Base-by-base conservation (phyloP, 2,113 vertebrate genomes). In the Ptilonorhynchus violaceus region DNA sequence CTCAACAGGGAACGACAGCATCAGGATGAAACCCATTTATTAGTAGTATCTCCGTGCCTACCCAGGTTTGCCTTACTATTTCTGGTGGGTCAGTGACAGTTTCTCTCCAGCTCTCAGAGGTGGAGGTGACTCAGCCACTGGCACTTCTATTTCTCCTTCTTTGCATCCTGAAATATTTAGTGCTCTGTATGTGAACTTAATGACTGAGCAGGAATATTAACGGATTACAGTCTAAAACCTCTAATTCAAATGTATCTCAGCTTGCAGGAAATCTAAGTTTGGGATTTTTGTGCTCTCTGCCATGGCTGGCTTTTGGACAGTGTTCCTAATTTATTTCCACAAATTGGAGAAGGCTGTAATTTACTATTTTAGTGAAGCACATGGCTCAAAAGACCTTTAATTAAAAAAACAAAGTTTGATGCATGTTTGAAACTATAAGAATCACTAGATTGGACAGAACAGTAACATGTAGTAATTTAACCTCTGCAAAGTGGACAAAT, bases 351-450 rank as follows among this genome's bases (percentile, higher is more conserved):
- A 83, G 88, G 82, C 47, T 92, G 79, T 85, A 75, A 92, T 96
- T 95, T 91, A 49, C 93, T 94, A 91, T 96, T 97, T 96, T 90
- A 84, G 78, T 39, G 92, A 67, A 92, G 44, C 79, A 53, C 13
- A 8, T 93, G 75, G 87, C 89, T 95, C 79, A 92, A 70, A 95
- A 93, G 79, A 67, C 72, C 72, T 95, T 88, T 89, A 94, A 96
- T 95, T 95, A 89, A 73, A 94, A 88, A 79, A 94, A 76, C 22
- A 69, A 92, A 90, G 35, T 94, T 95, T 2, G 31, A 31, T 82
- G 23, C 23, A 1, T 74, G 75, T 88, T 88, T 93, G 79, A 80
- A 93, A 56, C 68, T 52, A 2, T 73, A 82, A 88, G 89, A 94
- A 95, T 93, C 72, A 55, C 82, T 79, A 44, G 90, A 62, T 92